These are phyloP conservation scores for Dipodomys stephensi DNA, from an alignment of 2,113 vertebrate genomes.

Conservation along the genomic window DNA sequence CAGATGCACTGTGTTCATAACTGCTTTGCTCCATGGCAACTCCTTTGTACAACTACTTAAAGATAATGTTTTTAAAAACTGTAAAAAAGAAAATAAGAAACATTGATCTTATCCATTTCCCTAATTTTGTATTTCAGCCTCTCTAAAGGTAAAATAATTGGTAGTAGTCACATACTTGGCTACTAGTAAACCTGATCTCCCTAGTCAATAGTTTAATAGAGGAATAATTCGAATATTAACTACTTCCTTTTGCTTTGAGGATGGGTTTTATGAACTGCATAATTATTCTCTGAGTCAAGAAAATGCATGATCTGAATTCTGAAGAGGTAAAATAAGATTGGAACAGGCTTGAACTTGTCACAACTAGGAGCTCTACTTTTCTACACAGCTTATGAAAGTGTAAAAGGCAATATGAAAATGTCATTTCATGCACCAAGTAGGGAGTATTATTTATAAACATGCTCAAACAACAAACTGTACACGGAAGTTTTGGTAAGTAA, in stretches of 20 bases:
- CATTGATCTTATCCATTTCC: neutral
- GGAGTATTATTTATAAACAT: neutral
- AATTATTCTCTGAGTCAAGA: neutral
- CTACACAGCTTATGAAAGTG: conserved; percentile 11
- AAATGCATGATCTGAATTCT: conserved; percentile 43
- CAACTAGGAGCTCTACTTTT: conserved; percentile 28
- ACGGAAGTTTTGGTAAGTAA: conserved; percentile 31
- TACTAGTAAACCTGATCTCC: conserved; percentile 23
- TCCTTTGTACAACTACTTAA: no score
- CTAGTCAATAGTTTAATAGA: neutral
- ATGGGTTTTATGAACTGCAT: neutral
- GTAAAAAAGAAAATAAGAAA: neutral
- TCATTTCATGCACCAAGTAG: conserved; percentile 13
- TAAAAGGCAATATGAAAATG: conserved; percentile 47
- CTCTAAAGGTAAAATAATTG: conserved; percentile 43
- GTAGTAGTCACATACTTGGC: neutral
- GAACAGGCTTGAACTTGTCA: neutral
- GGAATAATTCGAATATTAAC: conserved; percentile 33
- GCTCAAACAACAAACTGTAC: neutral
- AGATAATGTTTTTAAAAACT: no score
- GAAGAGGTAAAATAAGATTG: neutral
- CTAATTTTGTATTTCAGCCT: conserved; percentile 29
- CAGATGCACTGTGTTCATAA: no score
- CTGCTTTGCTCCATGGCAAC: no score
- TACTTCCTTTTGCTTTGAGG: conserved; percentile 43